These are phyloP conservation scores for Nudaria mundana DNA, from an alignment of 2,888 invertebrate genomes.

Conservation along the genomic window DNA sequence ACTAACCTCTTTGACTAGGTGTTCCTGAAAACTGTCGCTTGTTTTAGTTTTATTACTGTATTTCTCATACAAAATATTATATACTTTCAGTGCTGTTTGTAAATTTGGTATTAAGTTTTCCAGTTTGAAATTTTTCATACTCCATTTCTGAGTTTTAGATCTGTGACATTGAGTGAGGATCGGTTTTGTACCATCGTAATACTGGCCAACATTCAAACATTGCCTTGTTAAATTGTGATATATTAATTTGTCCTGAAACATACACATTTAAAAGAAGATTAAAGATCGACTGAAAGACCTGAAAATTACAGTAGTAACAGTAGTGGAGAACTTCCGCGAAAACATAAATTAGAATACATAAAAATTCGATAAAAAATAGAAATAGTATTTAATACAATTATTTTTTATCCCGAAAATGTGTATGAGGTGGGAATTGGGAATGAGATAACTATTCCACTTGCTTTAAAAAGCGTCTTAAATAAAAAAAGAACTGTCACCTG, in stretches of 20 bases:
- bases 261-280: not conserved
- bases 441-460: no score
- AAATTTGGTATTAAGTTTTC: constrained; percentile 34
- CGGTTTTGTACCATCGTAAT: constrained; percentile 22
- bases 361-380: no score
- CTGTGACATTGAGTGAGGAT: constrained; percentile 32
- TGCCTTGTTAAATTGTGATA: constrained; percentile 36
- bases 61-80: not conserved
- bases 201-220: constrained; percentile 37
- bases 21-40: not conserved
- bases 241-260: constrained; percentile 46
- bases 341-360: no score
- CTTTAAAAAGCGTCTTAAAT: no score
- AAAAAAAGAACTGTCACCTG: constrained; percentile 1
- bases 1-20: not conserved
- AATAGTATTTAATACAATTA: no score
- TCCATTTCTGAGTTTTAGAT: constrained; percentile 41
- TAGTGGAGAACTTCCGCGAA: no score
- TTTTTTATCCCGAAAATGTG: no score
- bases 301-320: not conserved
- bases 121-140: constrained; percentile 40
- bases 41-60: not conserved
- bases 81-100: constrained; percentile 14
- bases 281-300: not conserved
- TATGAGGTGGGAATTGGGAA: no score